A percentile compares a stretch with the other conserved stretches of the same genome.
Evolutionary conservation across 2,113 vertebrate genomes (phyloP).

Genomic region (Oncorhynchus kisutch): DNA sequence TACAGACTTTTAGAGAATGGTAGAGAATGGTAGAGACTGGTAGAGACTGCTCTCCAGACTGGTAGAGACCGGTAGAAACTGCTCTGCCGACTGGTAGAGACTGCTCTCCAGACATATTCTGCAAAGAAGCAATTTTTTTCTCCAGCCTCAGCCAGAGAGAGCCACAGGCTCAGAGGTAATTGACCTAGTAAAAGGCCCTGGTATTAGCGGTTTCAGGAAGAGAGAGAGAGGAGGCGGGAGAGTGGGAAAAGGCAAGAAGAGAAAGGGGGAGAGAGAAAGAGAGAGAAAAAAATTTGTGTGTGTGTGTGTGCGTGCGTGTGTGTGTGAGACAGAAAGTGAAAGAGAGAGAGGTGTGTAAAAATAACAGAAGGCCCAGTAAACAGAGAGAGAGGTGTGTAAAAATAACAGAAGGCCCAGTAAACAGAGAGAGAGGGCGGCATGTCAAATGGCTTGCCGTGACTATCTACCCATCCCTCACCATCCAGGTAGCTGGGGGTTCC

Average conservation of each 20-base stretch:
- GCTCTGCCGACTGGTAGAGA: not conserved
- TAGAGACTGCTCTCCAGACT: conserved; percentile 3
- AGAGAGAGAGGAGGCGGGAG: not conserved
- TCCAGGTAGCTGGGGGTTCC: conserved; percentile 49
- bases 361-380: no score
- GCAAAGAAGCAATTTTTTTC: not conserved
- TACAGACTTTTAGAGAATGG: not conserved
- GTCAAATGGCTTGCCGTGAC: conserved; percentile 1
- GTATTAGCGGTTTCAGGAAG: not conserved
- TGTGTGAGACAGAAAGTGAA: not conserved
- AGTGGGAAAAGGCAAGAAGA: not conserved
- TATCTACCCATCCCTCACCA: conserved; percentile 63
- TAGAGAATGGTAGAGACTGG: not conserved
- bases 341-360: conserved; percentile 35
- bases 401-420: not conserved
- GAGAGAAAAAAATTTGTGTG: not conserved
- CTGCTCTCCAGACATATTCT: conserved; percentile 18
- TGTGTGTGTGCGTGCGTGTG: not conserved
- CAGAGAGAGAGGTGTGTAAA: conserved; percentile 25
- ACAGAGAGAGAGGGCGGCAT: not conserved
- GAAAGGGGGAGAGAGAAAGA: not conserved
- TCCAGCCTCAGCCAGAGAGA: not conserved
- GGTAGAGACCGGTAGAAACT: no score
- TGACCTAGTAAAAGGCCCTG: not conserved
- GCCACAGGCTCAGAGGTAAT: not conserved